Conservation (phyloP, 2,797 vertebrate genomes). For the Crypturellus tataupa region DNA sequence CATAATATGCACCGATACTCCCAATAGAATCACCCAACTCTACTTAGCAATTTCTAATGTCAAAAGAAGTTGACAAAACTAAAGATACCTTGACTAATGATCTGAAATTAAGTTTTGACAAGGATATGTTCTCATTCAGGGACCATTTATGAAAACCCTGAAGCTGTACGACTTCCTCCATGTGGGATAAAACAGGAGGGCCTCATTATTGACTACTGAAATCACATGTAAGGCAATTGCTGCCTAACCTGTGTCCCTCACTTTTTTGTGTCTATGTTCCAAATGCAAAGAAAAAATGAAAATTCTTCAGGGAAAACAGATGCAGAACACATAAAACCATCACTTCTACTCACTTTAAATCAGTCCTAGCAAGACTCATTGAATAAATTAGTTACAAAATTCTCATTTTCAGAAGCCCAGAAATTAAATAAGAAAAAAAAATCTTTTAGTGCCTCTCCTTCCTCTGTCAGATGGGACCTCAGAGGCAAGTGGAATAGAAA, state of each 20-base stretch:
- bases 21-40: background rate
- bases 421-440: background rate
- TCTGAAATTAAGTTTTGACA: background rate
- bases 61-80: background rate
- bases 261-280: rapidly evolving
- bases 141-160: background rate
- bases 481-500: background rate
- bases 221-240: background rate
- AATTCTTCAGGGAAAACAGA: no score
- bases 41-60: background rate
- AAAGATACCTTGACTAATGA: background rate
- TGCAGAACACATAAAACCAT: no score
- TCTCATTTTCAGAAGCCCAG: background rate
- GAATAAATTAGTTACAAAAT: background rate
- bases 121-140: background rate
- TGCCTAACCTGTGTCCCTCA: background rate
- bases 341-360: background rate
- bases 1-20: background rate
- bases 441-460: background rate
- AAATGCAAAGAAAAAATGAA: background rate
- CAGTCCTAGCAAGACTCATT: background rate
- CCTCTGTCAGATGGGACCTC: background rate
- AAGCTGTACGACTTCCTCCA: rapidly evolving
- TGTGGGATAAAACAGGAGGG: background rate
- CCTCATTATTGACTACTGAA: background rate